Conservation (phyloP, 1,140 invertebrate genomes). For the Teleogryllus occipitalis region DNA sequence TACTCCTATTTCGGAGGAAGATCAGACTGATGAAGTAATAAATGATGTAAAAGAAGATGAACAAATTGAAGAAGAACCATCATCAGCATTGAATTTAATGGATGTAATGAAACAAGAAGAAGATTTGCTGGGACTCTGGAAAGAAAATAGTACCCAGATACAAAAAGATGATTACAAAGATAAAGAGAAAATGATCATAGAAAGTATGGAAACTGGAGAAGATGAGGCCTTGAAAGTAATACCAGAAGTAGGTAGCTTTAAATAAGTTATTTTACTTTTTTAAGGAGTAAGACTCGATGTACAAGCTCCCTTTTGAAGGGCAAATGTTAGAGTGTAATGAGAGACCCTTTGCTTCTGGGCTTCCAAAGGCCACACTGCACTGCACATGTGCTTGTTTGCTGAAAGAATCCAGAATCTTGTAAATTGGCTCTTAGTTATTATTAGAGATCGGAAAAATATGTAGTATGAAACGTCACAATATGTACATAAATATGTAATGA, state of each 20-base stretch:
- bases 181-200: slow-evolving; percentile 7
- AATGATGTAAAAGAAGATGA: neutral
- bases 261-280: neutral
- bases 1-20: slow-evolving; percentile 32
- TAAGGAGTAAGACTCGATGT: too few relatives aligned
- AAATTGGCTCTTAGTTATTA: too few relatives aligned
- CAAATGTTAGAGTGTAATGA: too few relatives aligned
- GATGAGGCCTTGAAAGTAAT: slow-evolving; percentile 14
- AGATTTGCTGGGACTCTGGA: slow-evolving; percentile 27
- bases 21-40: neutral
- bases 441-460: too few relatives aligned
- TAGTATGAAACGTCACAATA: too few relatives aligned
- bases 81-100: slow-evolving; percentile 32
- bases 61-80: slow-evolving; percentile 20
- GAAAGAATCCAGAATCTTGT: too few relatives aligned
- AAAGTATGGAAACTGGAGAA: slow-evolving; percentile 5
- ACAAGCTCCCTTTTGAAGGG: too few relatives aligned
- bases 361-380: too few relatives aligned
- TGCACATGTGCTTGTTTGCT: too few relatives aligned
- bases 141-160: slow-evolving; percentile 12
- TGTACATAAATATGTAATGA: too few relatives aligned
- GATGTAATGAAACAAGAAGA: slow-evolving; percentile 30
- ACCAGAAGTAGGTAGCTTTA: slow-evolving; percentile 4
- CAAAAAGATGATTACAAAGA: neutral
- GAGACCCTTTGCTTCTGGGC: too few relatives aligned